Evolutionary conservation across 2,888 invertebrate species (phyloP), one percentile per base, ranked within the genome.

Genomic region (Drosophila barbarae): DNA sequence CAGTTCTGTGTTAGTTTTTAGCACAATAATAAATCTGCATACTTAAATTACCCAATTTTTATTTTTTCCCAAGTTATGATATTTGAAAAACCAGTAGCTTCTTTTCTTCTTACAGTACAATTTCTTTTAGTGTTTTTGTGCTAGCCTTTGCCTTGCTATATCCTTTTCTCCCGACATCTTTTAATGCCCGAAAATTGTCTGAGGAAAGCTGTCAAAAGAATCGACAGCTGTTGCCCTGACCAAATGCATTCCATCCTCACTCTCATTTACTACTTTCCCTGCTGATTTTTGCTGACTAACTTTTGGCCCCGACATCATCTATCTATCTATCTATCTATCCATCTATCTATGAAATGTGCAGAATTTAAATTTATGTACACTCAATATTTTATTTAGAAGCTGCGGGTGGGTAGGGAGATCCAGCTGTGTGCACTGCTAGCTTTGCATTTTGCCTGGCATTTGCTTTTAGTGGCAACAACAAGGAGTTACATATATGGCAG

Each of bases 311-410:
- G 30, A 18, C 18, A 18, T 15, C 2, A 44, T 44, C 44, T 15
- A 28, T 46, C 18, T 18, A 18, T 18, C 18, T 18, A 18, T 18
- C 18, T 18, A 18, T 18, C 44, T 47, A 46, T 46, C 46, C 12
- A 30, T 46, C 15, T 46, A 46, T 46, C 44, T 18, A 32, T 47
- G 39, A 38, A 51, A 51, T 32, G 71, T 50, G 52, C 46, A 61
- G 76, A 76, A 84, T 78, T 76, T 82, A 82, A 78, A 82, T 78
- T 79, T 82, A 79, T 84, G 68, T 73, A 69, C 71, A 47, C 75
- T 69, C 81, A 80, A 77, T 85, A 77, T 85, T 71, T 81, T 81
- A 84, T 85, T 83, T 77, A 85, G 83, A 69, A 36, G 55, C 28
- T 30, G 67, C 55, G 18, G 55, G 5, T n/a, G 41, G 23, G 18